Evolutionary conservation across 2,113 vertebrate genomes (phyloP), one percentile per base, ranked within the genome.

Genomic region (Galeopterus variegatus): DNA sequence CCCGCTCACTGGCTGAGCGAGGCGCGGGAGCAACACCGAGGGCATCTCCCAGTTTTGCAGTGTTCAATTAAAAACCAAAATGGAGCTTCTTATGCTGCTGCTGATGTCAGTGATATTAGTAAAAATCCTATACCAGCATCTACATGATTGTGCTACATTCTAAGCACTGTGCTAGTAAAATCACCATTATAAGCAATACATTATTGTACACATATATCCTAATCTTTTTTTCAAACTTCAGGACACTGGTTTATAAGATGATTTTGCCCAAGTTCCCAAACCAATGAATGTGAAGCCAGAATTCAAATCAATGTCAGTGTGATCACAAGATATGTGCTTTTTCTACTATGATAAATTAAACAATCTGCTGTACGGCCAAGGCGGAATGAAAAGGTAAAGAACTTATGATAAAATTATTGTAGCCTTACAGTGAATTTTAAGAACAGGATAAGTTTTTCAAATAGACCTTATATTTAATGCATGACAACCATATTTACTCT

Each of bases 381-480:
- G n/a, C n/a, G n/a, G n/a, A n/a, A n/a, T n/a, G n/a, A n/a, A 98
- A 88, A 94, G 60, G 80, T 50, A 97, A 98, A 23, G 52, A 90
- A 91, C 72, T 95, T 97, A 79, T 28, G 88, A 97, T 96, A 97
- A 97, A 97, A 48, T n/a, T 86, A 58, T 70, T 82, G 50, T 85
- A 94, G 76, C 50, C 92, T 92, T 98, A 86, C 48, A 96, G 31
- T 81, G 50, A 83, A 85, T 96, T 95, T 93, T 98, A 97, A 97
- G 48, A 83, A 96, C 79, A 92, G 67, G 97, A 69, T 83, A 84
- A 92, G 52, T 70, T 97, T 93, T 79, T 96, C 60, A 95, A 97
- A 98, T 95, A 92, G 2, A 62, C 17, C 21, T 98, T 97, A 94
- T 98, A 88, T 93, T 97, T 98, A 79, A 96, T 98, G 54, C 33